These are phyloP conservation scores for silkworm (Bombyx mori) DNA, from an alignment of 1,140 invertebrate genomes.

Conservation along the genomic window DNA sequence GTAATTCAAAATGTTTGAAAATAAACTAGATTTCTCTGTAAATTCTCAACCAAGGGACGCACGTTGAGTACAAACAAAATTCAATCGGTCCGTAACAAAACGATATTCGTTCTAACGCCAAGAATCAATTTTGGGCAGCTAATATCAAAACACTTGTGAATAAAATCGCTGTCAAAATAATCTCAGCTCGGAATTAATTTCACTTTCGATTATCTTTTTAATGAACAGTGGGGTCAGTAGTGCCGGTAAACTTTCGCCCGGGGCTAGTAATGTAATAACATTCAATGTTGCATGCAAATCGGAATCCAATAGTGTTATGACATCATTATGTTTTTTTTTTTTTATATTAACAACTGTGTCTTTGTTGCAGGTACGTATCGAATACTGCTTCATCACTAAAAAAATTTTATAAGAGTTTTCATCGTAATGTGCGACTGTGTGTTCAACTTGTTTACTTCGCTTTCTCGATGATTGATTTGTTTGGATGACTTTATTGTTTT, in stretches of 20 bases:
- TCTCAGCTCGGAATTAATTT: conserved; percentile 53
- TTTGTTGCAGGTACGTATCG: conserved; percentile 42
- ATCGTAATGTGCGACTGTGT: no score
- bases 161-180: conserved; percentile 39
- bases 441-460: no score
- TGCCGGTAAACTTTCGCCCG: conserved; percentile 36
- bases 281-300: conserved; percentile 25
- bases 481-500: no score
- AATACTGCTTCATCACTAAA: no score
- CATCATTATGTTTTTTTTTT: conserved; percentile 18
- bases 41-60: no score
- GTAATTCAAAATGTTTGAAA: no score
- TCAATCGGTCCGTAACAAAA: no score
- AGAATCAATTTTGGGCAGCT: conserved; percentile 3
- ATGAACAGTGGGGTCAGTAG: conserved; percentile 54
- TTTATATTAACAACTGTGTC: conserved; percentile 18
- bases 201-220: conserved; percentile 59
- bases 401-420: no score
- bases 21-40: no score
- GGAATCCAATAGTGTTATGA: conserved; percentile 27
- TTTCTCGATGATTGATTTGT: no score
- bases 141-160: conserved; percentile 31
- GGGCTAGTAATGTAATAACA: conserved; percentile 32
- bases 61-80: no score
- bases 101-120: neutral